phyloP scores from a whole-genome alignment of 53 echinoderm and acorn worm species.

The Pentamera pediparva region DNA sequence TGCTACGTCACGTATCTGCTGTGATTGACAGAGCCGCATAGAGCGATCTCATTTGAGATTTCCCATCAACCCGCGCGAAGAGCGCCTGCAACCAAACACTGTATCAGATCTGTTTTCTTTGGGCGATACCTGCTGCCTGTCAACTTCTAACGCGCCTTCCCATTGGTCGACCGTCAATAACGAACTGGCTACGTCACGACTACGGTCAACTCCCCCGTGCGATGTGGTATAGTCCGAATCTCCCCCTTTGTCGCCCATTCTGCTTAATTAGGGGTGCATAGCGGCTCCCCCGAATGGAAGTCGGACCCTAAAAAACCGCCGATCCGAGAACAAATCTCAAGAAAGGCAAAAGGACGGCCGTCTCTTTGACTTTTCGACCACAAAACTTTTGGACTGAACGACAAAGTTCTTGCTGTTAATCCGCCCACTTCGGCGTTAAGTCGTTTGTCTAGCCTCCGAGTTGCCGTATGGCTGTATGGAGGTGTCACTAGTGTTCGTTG shows the following conservation, averaged over 20 bases:
- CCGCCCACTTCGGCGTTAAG: constrained; percentile 19
- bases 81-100: constrained; percentile 36
- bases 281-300: too few relatives aligned
- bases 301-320: too few relatives aligned
- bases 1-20: constrained; percentile 23
- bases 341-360: too few relatives aligned
- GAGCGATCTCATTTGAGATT: constrained; percentile 46
- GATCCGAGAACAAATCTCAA: too few relatives aligned
- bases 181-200: too few relatives aligned
- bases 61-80: constrained; percentile 47
- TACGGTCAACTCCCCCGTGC: too few relatives aligned
- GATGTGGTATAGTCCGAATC: too few relatives aligned
- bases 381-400: neutral
- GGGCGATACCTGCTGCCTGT: constrained; percentile 31
- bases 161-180: constrained; percentile 20
- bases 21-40: constrained; percentile 59
- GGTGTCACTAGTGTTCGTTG: constrained; percentile 22
- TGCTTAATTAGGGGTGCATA: too few relatives aligned
- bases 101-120: constrained; percentile 42
- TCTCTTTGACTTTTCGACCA: too few relatives aligned
- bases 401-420: neutral
- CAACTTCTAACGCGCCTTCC: constrained; percentile 17
- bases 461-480: too few relatives aligned
- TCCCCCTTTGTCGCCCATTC: too few relatives aligned
- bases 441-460: too few relatives aligned